Evolutionary conservation across 2,888 invertebrate species (phyloP), one percentile per base, ranked within the genome.

Genomic region (Chorisops tibialis): DNA sequence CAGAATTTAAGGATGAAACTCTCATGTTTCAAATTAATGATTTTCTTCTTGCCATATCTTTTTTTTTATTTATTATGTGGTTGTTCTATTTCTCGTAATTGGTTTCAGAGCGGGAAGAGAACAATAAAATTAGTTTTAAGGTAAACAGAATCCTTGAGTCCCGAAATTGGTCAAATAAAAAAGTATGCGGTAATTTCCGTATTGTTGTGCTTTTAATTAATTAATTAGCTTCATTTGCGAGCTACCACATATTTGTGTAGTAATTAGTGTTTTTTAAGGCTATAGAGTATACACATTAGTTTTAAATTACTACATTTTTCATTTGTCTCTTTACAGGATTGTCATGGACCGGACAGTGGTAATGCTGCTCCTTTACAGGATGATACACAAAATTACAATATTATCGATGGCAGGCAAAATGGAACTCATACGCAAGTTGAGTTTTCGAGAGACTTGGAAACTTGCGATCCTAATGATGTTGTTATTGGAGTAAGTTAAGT

Each of bases 351-450:
- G 43, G 63, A 66, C 9, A 80, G 81, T 45, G 83, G 84, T 66
- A 85, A 86, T 69, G 82, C 83, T 59, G 87, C 87, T 59, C 87
- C 87, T 47, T 81, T 84, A 73, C 82, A 86, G 71, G 93, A 93
- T 77, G 86, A 87, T 66, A 88, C 89, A 54, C 91, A 91, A 78
- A 91, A 92, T 78, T 91, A 91, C 76, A 85, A 87, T 72, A 81
- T 92, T 65, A 83, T 91, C 69, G 69, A 73, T 64, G 92, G 91
- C 2, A 87, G 86, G 73, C 91, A 92, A 81, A 93, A 93, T 75
- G 83, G 81, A 65, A 93, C 92, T 2, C 92, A 93, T 77, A 91
- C 92, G 1, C 87, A 88, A 18, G 82, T 93, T 41, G 85, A 88
- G 74, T 92, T 93, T 74, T 83, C 87, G 67, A 83, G 93, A 62